These are phyloP conservation scores for Pterocles gutturalis DNA, from an alignment of 2,113 vertebrate genomes.

Conservation along the genomic window DNA sequence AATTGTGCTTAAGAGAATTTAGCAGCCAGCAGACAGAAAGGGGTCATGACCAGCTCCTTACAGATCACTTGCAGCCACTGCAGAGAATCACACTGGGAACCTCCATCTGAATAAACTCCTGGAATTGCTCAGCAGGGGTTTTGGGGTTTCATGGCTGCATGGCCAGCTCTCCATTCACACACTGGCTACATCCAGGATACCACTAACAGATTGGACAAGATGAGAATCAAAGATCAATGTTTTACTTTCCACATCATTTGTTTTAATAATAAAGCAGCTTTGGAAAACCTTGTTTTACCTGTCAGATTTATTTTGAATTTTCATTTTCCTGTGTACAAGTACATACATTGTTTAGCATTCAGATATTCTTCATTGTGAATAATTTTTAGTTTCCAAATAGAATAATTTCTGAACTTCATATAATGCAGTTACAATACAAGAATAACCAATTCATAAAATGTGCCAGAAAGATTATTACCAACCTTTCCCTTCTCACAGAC, in stretches of 20 bases:
- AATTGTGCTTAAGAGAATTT: not conserved
- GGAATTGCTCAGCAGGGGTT: not conserved
- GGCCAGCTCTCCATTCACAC: not conserved
- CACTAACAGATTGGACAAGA: not conserved
- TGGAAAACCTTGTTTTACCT: not conserved
- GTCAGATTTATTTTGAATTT: not conserved
- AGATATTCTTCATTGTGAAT: not conserved
- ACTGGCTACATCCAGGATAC: not conserved
- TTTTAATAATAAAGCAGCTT: not conserved
- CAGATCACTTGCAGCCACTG: not conserved
- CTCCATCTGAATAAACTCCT: not conserved
- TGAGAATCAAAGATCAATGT: not conserved
- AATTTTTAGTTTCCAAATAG: not conserved
- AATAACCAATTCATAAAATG: not conserved
- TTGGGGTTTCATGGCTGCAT: not conserved
- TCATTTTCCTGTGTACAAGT: not conserved
- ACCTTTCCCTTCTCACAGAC: not conserved
- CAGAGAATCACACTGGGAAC: not conserved
- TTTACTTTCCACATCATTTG: not conserved
- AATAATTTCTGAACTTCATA: not conserved
- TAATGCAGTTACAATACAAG: not conserved
- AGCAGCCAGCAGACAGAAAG: not conserved
- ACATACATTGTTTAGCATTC: not conserved
- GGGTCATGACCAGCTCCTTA: not conserved
- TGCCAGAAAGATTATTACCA: not conserved